phyloP scores from a whole-genome alignment of 2,797 vertebrate genomes.

The Pygocentrus nattereri region DNA sequence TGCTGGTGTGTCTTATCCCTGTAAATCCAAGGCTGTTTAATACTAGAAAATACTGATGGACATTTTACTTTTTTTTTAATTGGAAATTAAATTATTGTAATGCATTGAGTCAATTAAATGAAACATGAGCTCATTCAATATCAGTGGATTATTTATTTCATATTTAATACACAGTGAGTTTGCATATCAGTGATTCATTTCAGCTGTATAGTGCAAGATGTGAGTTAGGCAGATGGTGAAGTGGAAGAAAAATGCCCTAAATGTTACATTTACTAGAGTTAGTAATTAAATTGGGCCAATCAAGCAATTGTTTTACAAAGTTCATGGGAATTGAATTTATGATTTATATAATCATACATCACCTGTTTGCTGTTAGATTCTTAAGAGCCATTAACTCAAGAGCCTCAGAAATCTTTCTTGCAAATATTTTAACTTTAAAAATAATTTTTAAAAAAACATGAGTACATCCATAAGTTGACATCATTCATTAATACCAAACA shows the following conservation, averaged over 20 bases:
- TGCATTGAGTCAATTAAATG: not conserved
- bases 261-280: too few relatives aligned
- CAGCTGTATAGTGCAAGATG: not conserved
- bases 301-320: too few relatives aligned
- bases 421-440: too few relatives aligned
- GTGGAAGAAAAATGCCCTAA: not conserved
- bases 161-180: not conserved
- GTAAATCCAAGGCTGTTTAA: not conserved
- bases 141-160: not conserved
- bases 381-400: not conserved
- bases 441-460: too few relatives aligned
- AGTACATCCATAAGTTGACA: too few relatives aligned
- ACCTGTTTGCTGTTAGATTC: not conserved
- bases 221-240: not conserved
- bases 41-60: not conserved
- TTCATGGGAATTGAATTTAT: too few relatives aligned
- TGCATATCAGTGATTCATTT: not conserved
- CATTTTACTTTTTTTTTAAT: not conserved
- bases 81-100: not conserved
- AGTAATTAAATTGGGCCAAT: too few relatives aligned
- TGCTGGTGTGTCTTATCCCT: not conserved
- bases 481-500: too few relatives aligned
- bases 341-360: not conserved
- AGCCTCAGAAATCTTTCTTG: not conserved
- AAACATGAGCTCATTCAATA: not conserved